A percentile compares a stretch with the other conserved stretches of the same genome.
These are phyloP conservation scores for Lithobates pipiens DNA, from an alignment of 2,797 vertebrate species.

Conservation along the genomic window DNA sequence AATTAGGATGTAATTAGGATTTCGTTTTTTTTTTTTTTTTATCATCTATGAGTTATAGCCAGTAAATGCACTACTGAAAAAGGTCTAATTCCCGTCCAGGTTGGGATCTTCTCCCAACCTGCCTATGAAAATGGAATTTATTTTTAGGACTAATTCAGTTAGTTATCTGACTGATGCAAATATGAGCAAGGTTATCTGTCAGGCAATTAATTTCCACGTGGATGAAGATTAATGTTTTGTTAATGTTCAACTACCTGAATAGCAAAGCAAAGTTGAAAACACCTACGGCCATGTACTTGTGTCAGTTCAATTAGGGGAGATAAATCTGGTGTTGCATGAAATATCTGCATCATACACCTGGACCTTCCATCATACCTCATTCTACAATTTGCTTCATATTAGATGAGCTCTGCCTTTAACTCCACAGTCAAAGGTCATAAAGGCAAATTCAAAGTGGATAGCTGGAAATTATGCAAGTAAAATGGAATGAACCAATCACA, in stretches of 20 bases:
- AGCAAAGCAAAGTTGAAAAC: constrained; percentile 67
- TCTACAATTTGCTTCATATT: constrained; percentile 59
- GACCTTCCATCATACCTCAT: constrained; percentile 67
- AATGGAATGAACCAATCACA: no score
- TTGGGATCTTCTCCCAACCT: no score
- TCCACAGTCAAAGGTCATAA: constrained; percentile 28
- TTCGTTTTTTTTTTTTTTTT: no score
- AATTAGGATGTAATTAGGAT: no score
- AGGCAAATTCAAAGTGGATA: neutral
- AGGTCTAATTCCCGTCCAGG: no score
- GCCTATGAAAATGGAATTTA: no score
- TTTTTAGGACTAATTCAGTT: neutral
- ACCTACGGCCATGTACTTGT: constrained; percentile 71
- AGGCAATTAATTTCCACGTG: constrained; percentile 23
- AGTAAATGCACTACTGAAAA: no score
- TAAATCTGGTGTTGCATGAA: constrained; percentile 72
- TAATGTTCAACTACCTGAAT: constrained; percentile 69
- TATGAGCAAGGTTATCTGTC: constrained; percentile 38
- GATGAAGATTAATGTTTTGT: constrained; percentile 55
- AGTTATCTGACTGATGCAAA: neutral
- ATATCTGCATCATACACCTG: constrained; percentile 74
- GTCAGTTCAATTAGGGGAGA: constrained; percentile 67
- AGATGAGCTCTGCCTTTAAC: constrained; percentile 56
- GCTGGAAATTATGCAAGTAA: neutral
- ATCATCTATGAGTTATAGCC: no score